Evolutionary conservation across 1,140 invertebrate genomes (phyloP).

Genomic region (Eurosta solidaginis): DNA sequence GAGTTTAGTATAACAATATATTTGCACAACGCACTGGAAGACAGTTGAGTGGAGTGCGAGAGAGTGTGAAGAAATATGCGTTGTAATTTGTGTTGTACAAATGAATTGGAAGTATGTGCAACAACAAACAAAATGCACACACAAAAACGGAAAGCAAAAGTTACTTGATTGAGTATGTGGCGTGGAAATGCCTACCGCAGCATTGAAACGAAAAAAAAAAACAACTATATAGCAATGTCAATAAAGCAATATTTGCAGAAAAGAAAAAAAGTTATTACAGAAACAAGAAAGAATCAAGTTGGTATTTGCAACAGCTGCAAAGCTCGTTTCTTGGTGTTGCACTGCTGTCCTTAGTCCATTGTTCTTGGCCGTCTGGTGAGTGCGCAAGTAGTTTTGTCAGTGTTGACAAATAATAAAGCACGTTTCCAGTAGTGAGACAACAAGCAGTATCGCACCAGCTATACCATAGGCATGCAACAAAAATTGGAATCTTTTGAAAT

Average conservation of each 20-base stretch:
- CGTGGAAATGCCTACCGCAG: constrained; percentile 18
- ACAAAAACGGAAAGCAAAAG: constrained; percentile 3
- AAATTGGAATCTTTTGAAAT: neutral
- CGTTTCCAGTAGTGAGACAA: neutral
- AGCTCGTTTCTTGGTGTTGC: neutral
- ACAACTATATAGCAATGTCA: neutral
- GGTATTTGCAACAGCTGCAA: neutral
- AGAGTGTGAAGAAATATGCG: too few species aligned
- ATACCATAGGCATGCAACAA: neutral
- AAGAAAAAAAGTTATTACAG: neutral
- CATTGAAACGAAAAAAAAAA: neutral
- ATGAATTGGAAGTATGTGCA: neutral
- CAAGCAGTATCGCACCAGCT: neutral
- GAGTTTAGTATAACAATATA: neutral
- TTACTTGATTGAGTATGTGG: neutral
- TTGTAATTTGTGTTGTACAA: neutral
- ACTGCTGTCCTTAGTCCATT: constrained; percentile 1
- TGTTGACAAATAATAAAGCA: constrained; percentile 16
- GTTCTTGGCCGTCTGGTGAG: constrained; percentile 19
- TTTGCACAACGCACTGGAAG: neutral
- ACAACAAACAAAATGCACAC: neutral
- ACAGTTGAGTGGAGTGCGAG: neutral
- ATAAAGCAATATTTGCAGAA: neutral
- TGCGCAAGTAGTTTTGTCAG: constrained; percentile 23
- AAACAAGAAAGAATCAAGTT: neutral